A percentile compares a stretch with the other conserved stretches of the same genome.
phyloP scores from a whole-genome alignment of 1,140 invertebrate genomes.

The Nasonia vitripennis region DNA sequence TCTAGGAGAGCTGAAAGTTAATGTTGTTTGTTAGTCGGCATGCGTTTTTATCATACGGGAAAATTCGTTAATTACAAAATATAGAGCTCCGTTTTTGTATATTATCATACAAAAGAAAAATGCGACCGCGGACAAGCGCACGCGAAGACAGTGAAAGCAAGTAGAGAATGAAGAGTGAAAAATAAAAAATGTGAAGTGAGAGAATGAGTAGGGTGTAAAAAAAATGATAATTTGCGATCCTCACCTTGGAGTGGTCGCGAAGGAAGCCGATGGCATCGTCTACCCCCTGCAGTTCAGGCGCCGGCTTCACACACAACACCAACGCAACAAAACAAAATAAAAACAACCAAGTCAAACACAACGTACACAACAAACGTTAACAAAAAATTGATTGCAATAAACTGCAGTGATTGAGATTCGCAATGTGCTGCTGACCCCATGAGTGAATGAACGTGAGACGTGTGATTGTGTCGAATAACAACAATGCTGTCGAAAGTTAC shows the following conservation, averaged over 20 bases:
- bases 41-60: constrained; percentile 23
- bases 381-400: constrained; percentile 46
- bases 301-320: constrained; percentile 79
- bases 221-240: constrained; percentile 75
- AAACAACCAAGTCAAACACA: constrained; percentile 75
- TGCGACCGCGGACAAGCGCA: constrained; percentile 10
- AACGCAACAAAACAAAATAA: constrained; percentile 76
- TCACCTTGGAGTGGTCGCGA: constrained; percentile 87
- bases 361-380: constrained; percentile 73
- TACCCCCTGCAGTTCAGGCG: constrained; percentile 87
- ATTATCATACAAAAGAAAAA: not conserved
- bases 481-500: too few species aligned
- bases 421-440: constrained; percentile 32
- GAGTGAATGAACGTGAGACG: not conserved
- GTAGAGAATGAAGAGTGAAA: constrained; percentile 23
- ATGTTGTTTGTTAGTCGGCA: constrained; percentile 30
- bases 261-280: constrained; percentile 94
- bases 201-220: constrained; percentile 50
- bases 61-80: constrained; percentile 15
- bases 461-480: not conserved
- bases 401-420: not conserved
- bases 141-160: constrained; percentile 18
- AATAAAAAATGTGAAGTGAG: constrained; percentile 35
- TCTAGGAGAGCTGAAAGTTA: constrained; percentile 36
- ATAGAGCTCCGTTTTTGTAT: not conserved